phyloP scores from a whole-genome alignment of 2,113 vertebrate species.

The Xenopus borealis region DNA sequence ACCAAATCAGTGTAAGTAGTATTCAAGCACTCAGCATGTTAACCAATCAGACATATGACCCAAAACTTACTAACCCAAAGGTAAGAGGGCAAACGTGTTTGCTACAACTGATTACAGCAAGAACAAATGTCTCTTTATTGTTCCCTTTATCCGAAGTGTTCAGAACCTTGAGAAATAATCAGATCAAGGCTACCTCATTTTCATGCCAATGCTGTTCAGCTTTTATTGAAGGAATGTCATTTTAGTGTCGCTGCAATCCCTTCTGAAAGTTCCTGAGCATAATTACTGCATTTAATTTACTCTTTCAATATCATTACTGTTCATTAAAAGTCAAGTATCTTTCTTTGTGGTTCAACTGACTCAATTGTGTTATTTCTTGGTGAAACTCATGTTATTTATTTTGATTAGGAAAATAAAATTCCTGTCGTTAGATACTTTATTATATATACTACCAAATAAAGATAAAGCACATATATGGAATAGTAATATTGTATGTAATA shows the following conservation, averaged over 20 bases:
- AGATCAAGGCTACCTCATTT: slow-evolving; percentile 25
- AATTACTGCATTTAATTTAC: neutral
- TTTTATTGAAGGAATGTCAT: slow-evolving; percentile 31
- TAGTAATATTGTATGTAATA: no score
- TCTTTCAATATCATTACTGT: slow-evolving; percentile 1
- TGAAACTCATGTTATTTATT: neutral
- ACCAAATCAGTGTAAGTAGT: no score
- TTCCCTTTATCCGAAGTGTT: neutral
- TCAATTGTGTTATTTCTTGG: neutral
- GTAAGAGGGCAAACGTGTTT: slow-evolving; percentile 1
- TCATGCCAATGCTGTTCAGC: slow-evolving; percentile 18
- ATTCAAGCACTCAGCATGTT: no score
- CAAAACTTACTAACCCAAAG: no score
- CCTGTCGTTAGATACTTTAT: neutral
- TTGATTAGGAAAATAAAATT: neutral
- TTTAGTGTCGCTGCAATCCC: slow-evolving; percentile 30
- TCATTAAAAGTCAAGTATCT: slow-evolving; percentile 4
- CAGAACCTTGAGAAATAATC: slow-evolving; percentile 19
- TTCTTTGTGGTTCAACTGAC: slow-evolving; percentile 1
- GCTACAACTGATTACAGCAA: slow-evolving; percentile 1
- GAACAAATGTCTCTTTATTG: slow-evolving; percentile 8
- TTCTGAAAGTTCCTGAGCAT: neutral
- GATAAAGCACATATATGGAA: no score
- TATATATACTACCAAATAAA: neutral
- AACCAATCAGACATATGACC: no score